Evolutionary conservation across 1,140 invertebrate genomes (phyloP), one percentile per base, ranked within the genome.

Genomic region (Glomeris maerens): DNA sequence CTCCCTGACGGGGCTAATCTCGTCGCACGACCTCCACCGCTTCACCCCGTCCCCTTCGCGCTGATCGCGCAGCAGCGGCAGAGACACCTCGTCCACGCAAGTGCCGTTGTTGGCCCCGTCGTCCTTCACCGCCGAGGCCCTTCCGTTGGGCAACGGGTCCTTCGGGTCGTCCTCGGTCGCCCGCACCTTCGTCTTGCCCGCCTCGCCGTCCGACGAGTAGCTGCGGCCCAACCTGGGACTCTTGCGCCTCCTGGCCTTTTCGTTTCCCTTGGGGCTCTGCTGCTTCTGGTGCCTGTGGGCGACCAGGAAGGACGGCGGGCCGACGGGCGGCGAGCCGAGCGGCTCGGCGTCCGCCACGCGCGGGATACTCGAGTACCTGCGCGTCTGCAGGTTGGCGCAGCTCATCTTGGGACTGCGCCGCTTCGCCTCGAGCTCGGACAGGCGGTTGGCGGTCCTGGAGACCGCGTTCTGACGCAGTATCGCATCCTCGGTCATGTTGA

Each of bases 391-490:
- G 0, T 80, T 83, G 42, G 82, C 80, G 0, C 72, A 67, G 51
- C 80, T 77, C 14, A 84, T 60, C 56, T 83, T 80, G 0, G 83
- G 83, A 64, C 81, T 84, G 45, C 77, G 73, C 1, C 80, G 71
- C 14, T 45, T 40, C 20, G 17, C 13, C 13, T 52, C 45, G 27
- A 5, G 36, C n/a, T 46, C 45, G 5, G 81, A 81, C 7, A 81
- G 72, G 56, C 81, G 82, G 59, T 63, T 0, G 83, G 77, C 68
- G 70, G 55, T 61, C 65, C 65, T 51, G 72, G 73, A 56, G 62
- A 69, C 42, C 72, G 71, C 71, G 67, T 47, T 42, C 54, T 56
- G 42, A 47, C 54, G 54, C 40, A 31, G 52, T 29, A 47, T 47
- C 27, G 31, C 31, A 22, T 39, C 47, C 44, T 23, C 39, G 10